Conservation (phyloP, 2,888 invertebrate species). For the Aelia acuminata region DNA sequence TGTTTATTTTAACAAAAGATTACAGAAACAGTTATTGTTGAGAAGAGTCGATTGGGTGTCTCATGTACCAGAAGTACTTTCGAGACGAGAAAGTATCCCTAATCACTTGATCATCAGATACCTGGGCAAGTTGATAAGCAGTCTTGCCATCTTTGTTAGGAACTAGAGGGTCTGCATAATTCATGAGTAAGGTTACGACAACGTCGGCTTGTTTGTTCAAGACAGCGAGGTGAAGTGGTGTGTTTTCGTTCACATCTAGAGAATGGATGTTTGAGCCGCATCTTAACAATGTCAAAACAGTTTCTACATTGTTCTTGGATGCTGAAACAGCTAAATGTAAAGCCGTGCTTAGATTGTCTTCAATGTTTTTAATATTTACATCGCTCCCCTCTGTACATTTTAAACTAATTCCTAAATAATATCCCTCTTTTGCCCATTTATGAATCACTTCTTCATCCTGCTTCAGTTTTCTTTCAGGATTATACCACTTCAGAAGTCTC, state of each 20-base stretch:
- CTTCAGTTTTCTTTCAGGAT: neutral
- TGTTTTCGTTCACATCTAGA: neutral
- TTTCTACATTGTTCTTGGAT: neutral
- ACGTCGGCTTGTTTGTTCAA: neutral
- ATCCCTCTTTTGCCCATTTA: neutral
- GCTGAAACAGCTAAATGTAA: neutral
- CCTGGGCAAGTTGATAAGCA: neutral
- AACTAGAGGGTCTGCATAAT: neutral
- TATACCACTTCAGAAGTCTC: constrained; percentile 12
- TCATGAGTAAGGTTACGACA: neutral
- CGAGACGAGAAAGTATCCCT: neutral
- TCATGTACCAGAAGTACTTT: neutral
- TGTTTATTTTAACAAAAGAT: too few relatives aligned
- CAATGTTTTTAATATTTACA: neutral
- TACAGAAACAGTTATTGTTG: neutral
- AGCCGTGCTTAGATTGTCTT: neutral
- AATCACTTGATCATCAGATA: neutral
- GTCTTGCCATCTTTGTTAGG: neutral
- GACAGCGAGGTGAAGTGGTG: neutral
- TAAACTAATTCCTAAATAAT: neutral
- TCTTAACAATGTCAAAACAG: neutral
- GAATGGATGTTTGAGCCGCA: constrained; percentile 10
- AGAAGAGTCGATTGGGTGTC: neutral
- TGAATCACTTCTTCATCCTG: neutral
- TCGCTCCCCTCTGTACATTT: neutral